Conservation (phyloP, 2,888 invertebrate genomes). For the Diadromus collaris region DNA sequence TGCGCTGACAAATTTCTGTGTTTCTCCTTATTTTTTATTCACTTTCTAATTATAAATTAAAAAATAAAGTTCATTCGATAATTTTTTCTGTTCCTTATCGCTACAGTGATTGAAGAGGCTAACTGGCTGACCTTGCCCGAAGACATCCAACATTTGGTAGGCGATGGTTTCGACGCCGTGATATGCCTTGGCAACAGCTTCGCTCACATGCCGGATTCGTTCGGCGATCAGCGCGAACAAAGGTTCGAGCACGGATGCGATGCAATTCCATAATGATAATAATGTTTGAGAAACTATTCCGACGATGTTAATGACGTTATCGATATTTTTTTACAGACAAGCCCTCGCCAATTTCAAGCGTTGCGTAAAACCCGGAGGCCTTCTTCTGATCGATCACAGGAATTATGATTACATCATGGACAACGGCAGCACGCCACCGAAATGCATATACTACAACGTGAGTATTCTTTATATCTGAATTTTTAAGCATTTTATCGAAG, state of each 20-base stretch:
- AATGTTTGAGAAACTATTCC: neutral
- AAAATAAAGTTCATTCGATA: neutral
- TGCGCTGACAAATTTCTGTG: neutral
- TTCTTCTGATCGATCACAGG: conserved; percentile 93
- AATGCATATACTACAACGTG: conserved; percentile 95
- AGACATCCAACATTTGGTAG: conserved; percentile 85
- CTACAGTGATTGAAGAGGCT: conserved; percentile 93
- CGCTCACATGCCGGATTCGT: conserved; percentile 92
- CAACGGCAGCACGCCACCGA: conserved; percentile 88
- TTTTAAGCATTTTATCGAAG: conserved; percentile 2
- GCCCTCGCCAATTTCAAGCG: conserved; percentile 91
- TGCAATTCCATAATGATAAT: conserved; percentile 1
- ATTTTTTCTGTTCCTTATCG: conserved; percentile 12
- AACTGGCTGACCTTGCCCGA: conserved; percentile 92
- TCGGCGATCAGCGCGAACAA: conserved; percentile 90
- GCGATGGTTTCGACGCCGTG: conserved; percentile 91
- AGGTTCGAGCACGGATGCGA: conserved; percentile 78
- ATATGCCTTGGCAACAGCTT: conserved; percentile 96
- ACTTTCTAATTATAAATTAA: neutral
- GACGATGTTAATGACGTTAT: neutral
- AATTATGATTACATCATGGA: conserved; percentile 93
- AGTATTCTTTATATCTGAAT: conserved; percentile 77
- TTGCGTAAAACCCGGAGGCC: conserved; percentile 92
- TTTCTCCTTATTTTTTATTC: neutral
- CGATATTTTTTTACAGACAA: conserved; percentile 78